These are phyloP conservation scores for Megalurothrips usitatus DNA, from an alignment of 2,888 invertebrate species.

Conservation along the genomic window DNA sequence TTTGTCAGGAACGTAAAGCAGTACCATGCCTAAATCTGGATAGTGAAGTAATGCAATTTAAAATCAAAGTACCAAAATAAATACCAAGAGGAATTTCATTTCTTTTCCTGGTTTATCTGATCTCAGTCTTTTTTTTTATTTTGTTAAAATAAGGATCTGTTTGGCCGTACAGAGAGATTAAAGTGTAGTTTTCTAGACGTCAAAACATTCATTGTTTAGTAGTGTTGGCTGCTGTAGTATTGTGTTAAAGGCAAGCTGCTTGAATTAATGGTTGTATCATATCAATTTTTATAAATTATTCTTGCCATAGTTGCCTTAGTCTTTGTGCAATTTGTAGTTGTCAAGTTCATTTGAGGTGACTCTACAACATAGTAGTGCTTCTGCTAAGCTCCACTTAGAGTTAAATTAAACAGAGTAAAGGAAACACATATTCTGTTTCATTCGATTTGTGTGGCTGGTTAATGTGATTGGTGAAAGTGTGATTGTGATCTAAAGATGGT, in stretches of 20 bases:
- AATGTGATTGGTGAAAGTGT: constrained; percentile 18
- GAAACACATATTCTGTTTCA: not conserved
- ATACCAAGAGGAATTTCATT: not conserved
- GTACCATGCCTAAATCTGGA: not conserved
- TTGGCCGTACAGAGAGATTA: not conserved
- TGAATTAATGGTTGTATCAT: constrained; percentile 11
- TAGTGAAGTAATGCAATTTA: not conserved
- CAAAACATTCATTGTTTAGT: not conserved
- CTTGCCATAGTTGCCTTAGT: constrained; percentile 16
- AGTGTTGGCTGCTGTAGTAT: not conserved
- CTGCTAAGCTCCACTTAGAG: constrained; percentile 3
- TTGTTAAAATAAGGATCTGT: not conserved
- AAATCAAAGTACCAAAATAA: not conserved
- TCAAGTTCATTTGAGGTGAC: not conserved
- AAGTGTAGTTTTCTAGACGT: not conserved
- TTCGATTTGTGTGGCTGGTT: constrained; percentile 19
- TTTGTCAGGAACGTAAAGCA: constrained; percentile 2
- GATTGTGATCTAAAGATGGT: constrained; percentile 25
- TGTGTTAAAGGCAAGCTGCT: constrained; percentile 2
- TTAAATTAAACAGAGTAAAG: not conserved
- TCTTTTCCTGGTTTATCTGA: not conserved
- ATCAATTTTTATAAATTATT: constrained; percentile 10
- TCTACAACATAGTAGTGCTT: not conserved
- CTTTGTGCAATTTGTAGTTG: constrained; percentile 9
- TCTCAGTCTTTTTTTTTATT: not conserved